Conservation (phyloP, 2,113 vertebrate species). For the Vulpes ferrilata region DNA sequence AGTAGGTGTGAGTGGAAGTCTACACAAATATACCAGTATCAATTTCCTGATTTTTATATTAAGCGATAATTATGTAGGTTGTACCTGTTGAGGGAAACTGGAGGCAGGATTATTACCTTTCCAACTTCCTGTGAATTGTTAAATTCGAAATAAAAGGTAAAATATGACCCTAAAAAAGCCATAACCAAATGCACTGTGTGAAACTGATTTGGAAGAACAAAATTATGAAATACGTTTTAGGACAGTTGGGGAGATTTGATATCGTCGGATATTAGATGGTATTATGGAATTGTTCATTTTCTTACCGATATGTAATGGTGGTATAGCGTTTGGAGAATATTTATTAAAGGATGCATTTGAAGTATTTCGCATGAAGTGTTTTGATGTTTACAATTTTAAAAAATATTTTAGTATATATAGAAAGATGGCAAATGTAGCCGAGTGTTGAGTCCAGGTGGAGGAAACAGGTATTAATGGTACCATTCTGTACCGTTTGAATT, state of each 20-base stretch:
- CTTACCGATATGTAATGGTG: background rate
- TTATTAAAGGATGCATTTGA: slow-evolving; percentile 34
- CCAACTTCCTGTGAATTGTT: background rate
- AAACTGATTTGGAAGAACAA: background rate
- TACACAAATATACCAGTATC: background rate
- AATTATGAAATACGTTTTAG: slow-evolving; percentile 38
- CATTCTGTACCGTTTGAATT: slow-evolving; percentile 31
- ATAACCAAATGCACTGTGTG: background rate
- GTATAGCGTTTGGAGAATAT: background rate
- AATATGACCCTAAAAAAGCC: slow-evolving; percentile 4
- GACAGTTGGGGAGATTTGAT: slow-evolving; percentile 1
- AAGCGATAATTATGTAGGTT: background rate
- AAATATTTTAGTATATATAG: background rate
- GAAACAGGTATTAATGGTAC: background rate
- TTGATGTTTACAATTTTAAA: slow-evolving; percentile 14
- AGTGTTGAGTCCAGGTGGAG: background rate
- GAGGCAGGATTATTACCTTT: background rate
- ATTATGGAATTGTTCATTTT: slow-evolving; percentile 3
- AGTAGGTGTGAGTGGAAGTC: too few relatives aligned
- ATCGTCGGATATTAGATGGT: background rate
- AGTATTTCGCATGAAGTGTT: slow-evolving; percentile 30
- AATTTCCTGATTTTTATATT: background rate
- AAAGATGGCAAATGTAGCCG: background rate
- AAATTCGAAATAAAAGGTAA: slow-evolving; percentile 28
- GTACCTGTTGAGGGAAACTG: background rate